Percentiles rank a stretch among this genome's conserved stretches.
Evolutionary conservation across 2,888 invertebrate species (phyloP).

Genomic region (Epistrophe grossulariae): DNA sequence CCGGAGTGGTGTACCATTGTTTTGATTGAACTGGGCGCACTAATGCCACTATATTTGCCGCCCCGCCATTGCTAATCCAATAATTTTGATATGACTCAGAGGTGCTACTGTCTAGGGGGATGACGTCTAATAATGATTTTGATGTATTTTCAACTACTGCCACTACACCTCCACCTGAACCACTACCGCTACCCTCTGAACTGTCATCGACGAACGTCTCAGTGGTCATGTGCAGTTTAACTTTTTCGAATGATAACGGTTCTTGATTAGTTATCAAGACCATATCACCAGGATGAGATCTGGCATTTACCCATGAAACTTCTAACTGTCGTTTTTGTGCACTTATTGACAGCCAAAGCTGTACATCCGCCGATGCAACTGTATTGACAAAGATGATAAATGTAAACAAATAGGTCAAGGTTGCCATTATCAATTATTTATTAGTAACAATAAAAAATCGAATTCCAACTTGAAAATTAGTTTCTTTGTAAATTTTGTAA

Average conservation of each 20-base stretch:
- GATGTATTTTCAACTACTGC: slow-evolving; percentile 76
- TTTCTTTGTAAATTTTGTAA: slow-evolving; percentile 10
- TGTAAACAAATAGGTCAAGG: slow-evolving; percentile 41
- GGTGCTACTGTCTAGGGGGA: slow-evolving; percentile 55
- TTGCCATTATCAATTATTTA: slow-evolving; percentile 39
- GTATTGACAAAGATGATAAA: slow-evolving; percentile 15
- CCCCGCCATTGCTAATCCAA: slow-evolving; percentile 81
- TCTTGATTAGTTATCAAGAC: slow-evolving; percentile 81
- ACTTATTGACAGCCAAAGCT: slow-evolving; percentile 82
- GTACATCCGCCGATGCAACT: slow-evolving; percentile 59
- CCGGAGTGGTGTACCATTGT: slow-evolving; percentile 82
- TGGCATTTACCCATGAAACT: slow-evolving; percentile 83
- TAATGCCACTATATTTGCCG: slow-evolving; percentile 79
- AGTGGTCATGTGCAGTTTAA: slow-evolving; percentile 77
- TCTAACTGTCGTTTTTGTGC: slow-evolving; percentile 81
- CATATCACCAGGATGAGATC: slow-evolving; percentile 79
- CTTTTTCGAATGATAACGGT: slow-evolving; percentile 79
- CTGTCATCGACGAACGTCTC: slow-evolving; percentile 76
- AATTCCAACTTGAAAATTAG: background rate
- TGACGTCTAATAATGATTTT: slow-evolving; percentile 54
- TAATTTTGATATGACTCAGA: slow-evolving; percentile 69
- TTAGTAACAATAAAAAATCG: background rate
- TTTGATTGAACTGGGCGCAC: slow-evolving; percentile 79
- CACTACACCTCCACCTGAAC: slow-evolving; percentile 55
- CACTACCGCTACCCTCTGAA: slow-evolving; percentile 77